phyloP scores from a whole-genome alignment of 2,113 vertebrate genomes.

The Oenanthe oenanthe region DNA sequence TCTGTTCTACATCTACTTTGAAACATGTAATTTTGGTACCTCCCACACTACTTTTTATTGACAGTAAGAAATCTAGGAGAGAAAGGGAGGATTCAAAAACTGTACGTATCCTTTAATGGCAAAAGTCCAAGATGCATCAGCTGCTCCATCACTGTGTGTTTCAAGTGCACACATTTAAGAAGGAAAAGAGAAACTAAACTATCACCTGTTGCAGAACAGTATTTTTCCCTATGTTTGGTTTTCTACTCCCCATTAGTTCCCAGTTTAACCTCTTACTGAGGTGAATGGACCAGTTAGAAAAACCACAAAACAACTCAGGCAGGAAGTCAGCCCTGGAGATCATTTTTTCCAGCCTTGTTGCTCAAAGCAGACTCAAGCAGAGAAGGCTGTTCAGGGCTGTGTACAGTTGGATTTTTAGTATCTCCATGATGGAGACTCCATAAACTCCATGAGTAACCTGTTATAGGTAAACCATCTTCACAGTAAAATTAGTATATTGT shows the following conservation, averaged over 20 bases:
- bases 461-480: background rate
- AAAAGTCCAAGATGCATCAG: background rate
- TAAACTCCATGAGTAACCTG: background rate
- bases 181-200: background rate
- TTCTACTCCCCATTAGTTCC: background rate
- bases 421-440: background rate
- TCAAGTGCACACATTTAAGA: background rate
- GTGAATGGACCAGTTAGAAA: background rate
- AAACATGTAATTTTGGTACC: conserved; percentile 30
- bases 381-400: background rate
- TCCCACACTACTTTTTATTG: conserved; percentile 22
- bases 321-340: background rate
- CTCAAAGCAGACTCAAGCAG: background rate
- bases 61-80: background rate
- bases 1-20: conserved; percentile 13
- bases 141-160: background rate
- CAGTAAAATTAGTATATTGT: background rate
- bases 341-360: background rate
- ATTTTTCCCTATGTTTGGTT: background rate
- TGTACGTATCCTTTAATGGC: background rate
- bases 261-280: background rate
- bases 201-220: background rate
- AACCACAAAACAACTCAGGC: background rate
- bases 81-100: background rate
- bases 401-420: background rate